Percentiles rank a stretch among this genome's conserved stretches.
phyloP scores from a whole-genome alignment of 2,888 invertebrate species.

The Lysandra bellargus region DNA sequence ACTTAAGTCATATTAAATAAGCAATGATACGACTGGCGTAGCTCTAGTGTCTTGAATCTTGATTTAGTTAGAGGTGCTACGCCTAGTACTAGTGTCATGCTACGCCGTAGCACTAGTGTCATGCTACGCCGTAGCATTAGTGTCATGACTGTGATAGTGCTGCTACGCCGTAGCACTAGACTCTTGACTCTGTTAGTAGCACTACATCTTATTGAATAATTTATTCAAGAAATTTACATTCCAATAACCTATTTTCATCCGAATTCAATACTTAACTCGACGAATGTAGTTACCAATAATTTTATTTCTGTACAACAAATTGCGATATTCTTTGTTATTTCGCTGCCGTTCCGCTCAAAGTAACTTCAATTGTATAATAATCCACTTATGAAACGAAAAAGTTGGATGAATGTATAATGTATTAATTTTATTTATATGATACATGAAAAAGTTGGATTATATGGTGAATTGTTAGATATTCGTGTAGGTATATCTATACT shows the following conservation, averaged over 20 bases:
- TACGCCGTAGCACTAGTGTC: not conserved
- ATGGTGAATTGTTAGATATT: too few species aligned
- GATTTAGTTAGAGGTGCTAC: not conserved
- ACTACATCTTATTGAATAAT: too few species aligned
- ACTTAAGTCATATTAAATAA: too few species aligned
- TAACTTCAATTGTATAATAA: slow-evolving; percentile 10
- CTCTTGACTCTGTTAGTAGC: too few species aligned
- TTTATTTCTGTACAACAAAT: not conserved
- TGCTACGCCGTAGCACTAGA: not conserved
- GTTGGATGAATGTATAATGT: not conserved
- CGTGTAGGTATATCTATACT: too few species aligned
- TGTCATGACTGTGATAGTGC: too few species aligned
- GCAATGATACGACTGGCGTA: not conserved
- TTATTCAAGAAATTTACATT: not conserved
- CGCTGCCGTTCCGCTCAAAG: slow-evolving; percentile 3
- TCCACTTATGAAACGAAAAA: not conserved
- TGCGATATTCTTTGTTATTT: not conserved
- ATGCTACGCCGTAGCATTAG: not conserved
- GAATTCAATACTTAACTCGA: not conserved
- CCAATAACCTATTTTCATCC: not conserved
- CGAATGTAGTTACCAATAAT: not conserved
- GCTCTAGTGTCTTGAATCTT: not conserved
- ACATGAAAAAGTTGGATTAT: not conserved
- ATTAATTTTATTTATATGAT: not conserved
- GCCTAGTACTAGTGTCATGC: not conserved